phyloP scores from a whole-genome alignment of 2,888 invertebrate genomes.

The Bombylius discolor region DNA sequence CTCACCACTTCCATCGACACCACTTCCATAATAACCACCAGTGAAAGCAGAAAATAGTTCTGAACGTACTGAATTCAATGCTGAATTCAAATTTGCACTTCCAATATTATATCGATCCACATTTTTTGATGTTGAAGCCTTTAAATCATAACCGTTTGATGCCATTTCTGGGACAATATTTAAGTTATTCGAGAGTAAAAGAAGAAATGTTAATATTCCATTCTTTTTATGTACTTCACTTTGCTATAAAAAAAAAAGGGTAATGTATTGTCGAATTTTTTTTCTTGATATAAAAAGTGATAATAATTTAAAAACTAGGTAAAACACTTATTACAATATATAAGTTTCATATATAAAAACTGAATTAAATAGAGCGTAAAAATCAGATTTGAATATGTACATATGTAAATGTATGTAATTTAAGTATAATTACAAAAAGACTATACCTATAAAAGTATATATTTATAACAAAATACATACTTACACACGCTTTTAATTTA shows the following conservation, averaged over 20 bases:
- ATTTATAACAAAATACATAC: slow-evolving; percentile 8
- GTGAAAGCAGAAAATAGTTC: slow-evolving; percentile 10
- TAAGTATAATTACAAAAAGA: not conserved
- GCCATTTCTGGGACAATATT: slow-evolving; percentile 10
- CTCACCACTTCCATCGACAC: not conserved
- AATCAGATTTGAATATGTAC: not conserved
- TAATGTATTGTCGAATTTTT: too few relatives aligned
- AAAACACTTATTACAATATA: too few relatives aligned
- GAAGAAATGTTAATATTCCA: slow-evolving; percentile 42
- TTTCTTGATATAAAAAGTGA: too few relatives aligned
- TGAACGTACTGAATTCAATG: slow-evolving; percentile 16
- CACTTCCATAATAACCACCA: not conserved
- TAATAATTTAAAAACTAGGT: too few relatives aligned
- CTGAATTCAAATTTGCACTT: slow-evolving; percentile 12
- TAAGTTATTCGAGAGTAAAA: slow-evolving; percentile 22
- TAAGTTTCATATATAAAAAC: too few relatives aligned
- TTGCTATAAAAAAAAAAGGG: slow-evolving; percentile 26
- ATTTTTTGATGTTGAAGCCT: not conserved
- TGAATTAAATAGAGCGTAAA: slow-evolving; percentile 4
- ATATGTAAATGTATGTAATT: not conserved
- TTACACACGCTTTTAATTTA: slow-evolving; percentile 24
- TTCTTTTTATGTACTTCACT: slow-evolving; percentile 47
- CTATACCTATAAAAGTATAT: not conserved
- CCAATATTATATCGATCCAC: slow-evolving; percentile 16
- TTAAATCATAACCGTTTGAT: not conserved